Evolutionary conservation across 2,888 invertebrate genomes (phyloP), one percentile per base, ranked within the genome.

Genomic region (Ectemnius cavifrons): DNA sequence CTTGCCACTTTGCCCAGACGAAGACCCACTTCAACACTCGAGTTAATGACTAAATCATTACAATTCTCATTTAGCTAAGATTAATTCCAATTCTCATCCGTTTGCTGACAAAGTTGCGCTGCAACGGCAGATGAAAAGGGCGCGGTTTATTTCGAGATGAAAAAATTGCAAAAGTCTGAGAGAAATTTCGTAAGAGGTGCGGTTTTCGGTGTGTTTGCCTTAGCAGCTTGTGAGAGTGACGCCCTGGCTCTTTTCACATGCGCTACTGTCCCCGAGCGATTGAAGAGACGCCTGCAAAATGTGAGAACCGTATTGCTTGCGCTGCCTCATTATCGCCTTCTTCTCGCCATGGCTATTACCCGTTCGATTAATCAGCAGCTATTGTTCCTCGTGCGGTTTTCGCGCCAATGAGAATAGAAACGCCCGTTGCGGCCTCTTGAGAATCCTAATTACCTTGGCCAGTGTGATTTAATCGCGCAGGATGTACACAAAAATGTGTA

Each of bases 271-370:
- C 23, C 8, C 62, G 77, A 59, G 68, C 77, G 71, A 66, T 77
- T 72, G 72, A 77, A 73, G 70, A 74, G 71, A 74, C 79, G 81
- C 79, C 79, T 71, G 72, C 82, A 72, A 75, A 79, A 82, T 71
- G 71, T 78, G 70, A 73, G 72, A 77, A 72, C 77, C 56, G 71
- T 77, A 77, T 76, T 71, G 64, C 77, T 45, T 37, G 46, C 67
- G 57, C n/a, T 47, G 60, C 68, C 77, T 72, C 66, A 63, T 77
- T 77, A 77, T 68, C 71, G 71, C 23, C 60, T 52, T 11, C n/a
- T n/a, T 52, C 52, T 16, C 52, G 14, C 52, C 37, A 18, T 37
- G 20, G 14, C 20, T 18, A 56, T 37, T 37, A 37, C 27, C 52
- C 37, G 56, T 11, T 45, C 57, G 56, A 64, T 64, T 37, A 23